Base-by-base conservation (phyloP, 2,888 invertebrate species). In the Andrena hattorfiana region DNA sequence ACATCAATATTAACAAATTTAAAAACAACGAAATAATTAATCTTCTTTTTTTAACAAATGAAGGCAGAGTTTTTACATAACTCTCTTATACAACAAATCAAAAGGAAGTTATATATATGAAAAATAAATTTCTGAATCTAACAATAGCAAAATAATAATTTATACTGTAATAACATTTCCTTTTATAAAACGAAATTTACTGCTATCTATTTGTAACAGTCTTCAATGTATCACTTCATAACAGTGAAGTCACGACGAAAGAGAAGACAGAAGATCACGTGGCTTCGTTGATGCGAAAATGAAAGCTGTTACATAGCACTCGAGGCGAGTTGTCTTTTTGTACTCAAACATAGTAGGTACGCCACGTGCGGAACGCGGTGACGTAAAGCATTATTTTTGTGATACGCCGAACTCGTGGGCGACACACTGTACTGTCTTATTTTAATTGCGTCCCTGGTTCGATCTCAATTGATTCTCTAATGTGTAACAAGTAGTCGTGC, bases 351-450 rank as follows among this genome's bases (percentile, higher is more conserved):
- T 56, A 54, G 32, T 20, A 48, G 32, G 49, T 20, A 48, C 48
- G 49, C 48, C 16, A 26, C 28, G 67, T 13, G 7, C 42, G 28
- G 64, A 10, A 30, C 23, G 20, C 69, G 8, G 13, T 70, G 79
- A 79, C 79, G 79, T 59, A 42, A 79, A 49, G 16, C 13, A 79
- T 76, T 79, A 79, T 79, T 79, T 79, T 70, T 26, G 76, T 64
- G 64, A 56, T n/a, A 35, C 69, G 35, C 69, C 71, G 66, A 60
- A 71, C 60, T 77, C 67, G 77, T 71, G 71, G 71, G 60, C 77
- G 69, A 56, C 59, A 13, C 73, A 42, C 49, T 16, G 51, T 32
- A 66, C 51, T n/a, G 68, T 67, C 51, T 77, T 71, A 70, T 67
- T 80, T 80, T 77, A 28, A 77, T 60, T 71, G 20, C 32, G 66